Conservation (phyloP, 2,113 vertebrate genomes). For the Mormyrus iriodes region DNA sequence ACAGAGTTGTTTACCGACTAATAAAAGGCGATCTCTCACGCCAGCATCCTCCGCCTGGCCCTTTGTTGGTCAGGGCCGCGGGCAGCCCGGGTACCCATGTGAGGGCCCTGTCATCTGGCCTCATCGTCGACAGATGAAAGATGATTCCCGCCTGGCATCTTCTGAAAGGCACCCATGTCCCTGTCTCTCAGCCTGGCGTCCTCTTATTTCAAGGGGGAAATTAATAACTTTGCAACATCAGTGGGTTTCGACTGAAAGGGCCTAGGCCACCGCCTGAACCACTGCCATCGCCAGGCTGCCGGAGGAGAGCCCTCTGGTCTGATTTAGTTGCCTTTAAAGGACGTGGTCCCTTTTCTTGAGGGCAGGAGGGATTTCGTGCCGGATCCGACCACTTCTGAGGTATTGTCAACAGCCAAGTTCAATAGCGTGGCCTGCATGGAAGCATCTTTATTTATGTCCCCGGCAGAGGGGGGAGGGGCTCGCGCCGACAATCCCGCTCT, state of each 20-base stretch:
- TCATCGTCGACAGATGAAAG: constrained; percentile 63
- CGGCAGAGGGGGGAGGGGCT: constrained; percentile 58
- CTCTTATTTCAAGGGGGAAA: constrained; percentile 71
- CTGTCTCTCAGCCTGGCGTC: constrained; percentile 56
- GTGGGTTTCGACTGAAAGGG: constrained; percentile 45
- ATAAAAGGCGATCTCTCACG: constrained; percentile 36
- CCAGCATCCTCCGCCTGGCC: constrained; percentile 18
- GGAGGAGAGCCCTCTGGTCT: constrained; percentile 4
- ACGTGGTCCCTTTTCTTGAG: constrained; percentile 34
- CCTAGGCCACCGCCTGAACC: constrained; percentile 43
- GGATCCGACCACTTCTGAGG: constrained; percentile 38
- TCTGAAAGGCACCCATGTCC: constrained; percentile 64
- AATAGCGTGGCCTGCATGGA: constrained; percentile 28
- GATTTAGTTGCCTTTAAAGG: constrained; percentile 14
- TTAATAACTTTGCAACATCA: constrained; percentile 74
- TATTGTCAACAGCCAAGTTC: constrained; percentile 40
- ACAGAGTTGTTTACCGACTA: constrained; percentile 66
- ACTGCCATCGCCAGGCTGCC: constrained; percentile 23
- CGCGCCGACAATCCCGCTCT: constrained; percentile 28
- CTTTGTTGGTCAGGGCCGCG: constrained; percentile 26
- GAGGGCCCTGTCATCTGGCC: constrained; percentile 45
- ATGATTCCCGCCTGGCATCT: constrained; percentile 41
- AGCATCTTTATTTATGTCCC: constrained; percentile 44
- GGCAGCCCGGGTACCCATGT: constrained; percentile 52
- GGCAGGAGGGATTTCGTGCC: constrained; percentile 28